phyloP scores from a whole-genome alignment of 2,113 vertebrate genomes.

The Pedetes capensis region DNA sequence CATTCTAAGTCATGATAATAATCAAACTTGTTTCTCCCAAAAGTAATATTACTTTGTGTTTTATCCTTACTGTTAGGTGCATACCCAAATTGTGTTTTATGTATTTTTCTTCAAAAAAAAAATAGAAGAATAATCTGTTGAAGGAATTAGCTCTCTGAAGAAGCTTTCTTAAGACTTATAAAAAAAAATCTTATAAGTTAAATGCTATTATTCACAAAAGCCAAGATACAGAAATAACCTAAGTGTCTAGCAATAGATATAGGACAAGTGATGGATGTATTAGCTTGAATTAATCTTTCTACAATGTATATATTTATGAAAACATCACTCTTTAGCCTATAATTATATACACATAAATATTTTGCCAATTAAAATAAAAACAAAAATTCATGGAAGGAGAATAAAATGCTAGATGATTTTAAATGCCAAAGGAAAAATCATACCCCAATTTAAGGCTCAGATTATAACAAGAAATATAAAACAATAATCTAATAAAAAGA shows the following conservation, averaged over 20 bases:
- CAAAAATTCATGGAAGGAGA: background rate
- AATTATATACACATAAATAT: background rate
- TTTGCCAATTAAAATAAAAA: background rate
- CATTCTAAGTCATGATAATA: background rate
- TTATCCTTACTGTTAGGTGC: background rate
- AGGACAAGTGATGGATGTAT: background rate
- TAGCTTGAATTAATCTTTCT: background rate
- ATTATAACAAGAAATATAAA: conserved; percentile 11
- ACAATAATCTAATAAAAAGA: conserved; percentile 31
- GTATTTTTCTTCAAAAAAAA: conserved; percentile 22
- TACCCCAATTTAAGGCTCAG: background rate
- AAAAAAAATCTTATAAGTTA: background rate
- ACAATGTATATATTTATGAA: background rate
- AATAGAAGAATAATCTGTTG: background rate
- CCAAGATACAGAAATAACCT: background rate
- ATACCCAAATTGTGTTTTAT: background rate
- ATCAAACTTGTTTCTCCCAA: background rate
- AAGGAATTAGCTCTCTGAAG: conserved; percentile 14
- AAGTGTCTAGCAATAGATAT: background rate
- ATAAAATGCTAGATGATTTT: conserved; percentile 20
- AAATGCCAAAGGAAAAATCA: background rate
- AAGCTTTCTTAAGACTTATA: conserved; percentile 27
- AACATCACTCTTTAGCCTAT: background rate
- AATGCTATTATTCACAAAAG: background rate
- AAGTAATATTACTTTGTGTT: background rate